These are phyloP conservation scores for Babyrousa celebensis DNA, from an alignment of 2,797 vertebrate genomes.

Conservation along the genomic window DNA sequence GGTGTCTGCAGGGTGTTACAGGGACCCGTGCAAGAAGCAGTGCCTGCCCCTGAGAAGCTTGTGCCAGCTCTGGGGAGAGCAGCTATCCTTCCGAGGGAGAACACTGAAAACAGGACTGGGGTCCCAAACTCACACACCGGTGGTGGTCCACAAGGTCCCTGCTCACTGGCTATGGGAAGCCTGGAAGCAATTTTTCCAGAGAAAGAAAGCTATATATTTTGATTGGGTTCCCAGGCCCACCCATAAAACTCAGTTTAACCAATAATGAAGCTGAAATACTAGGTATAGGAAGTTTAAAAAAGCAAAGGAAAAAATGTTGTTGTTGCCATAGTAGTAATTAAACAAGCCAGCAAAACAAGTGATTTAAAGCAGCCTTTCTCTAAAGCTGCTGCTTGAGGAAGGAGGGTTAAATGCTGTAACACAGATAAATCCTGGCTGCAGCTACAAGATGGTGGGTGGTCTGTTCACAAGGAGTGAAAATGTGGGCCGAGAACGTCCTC, in stretches of 20 bases:
- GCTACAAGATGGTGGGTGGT: background rate
- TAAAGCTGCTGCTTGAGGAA: conserved; percentile 17
- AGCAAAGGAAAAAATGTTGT: conserved; percentile 26
- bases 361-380: conserved; percentile 38
- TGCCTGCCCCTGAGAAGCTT: background rate
- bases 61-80: background rate
- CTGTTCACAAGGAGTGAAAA: background rate
- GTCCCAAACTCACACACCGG: background rate
- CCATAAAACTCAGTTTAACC: conserved; percentile 75
- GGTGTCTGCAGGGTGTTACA: background rate
- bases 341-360: conserved; percentile 73
- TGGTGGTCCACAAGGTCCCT: background rate
- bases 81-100: background rate
- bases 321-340: conserved; percentile 67
- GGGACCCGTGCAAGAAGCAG: background rate
- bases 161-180: background rate
- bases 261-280: conserved; percentile 70
- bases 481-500: background rate
- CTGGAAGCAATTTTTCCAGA: conserved; percentile 47
- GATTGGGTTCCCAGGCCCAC: conserved; percentile 39
- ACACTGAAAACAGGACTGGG: background rate
- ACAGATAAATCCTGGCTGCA: background rate
- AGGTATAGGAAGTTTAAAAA: conserved; percentile 43
- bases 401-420: background rate
- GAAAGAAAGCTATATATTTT: conserved; percentile 69